Conservation (phyloP, 2,797 vertebrate species). For the Acrossocheilus fasciatus region DNA sequence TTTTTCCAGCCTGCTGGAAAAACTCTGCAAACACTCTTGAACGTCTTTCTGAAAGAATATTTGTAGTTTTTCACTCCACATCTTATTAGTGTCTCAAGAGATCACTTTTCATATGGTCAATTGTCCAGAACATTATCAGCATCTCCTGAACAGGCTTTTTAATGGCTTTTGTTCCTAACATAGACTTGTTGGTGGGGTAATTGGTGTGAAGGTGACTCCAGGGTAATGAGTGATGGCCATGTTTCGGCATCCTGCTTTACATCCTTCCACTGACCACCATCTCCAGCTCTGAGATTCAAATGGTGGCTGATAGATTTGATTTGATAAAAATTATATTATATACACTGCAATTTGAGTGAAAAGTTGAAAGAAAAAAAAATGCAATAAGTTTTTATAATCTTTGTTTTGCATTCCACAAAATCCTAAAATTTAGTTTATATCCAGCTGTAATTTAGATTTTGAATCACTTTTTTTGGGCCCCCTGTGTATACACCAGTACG, state of each 20-base stretch:
- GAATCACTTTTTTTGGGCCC: background rate
- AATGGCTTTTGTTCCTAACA: constrained; percentile 35
- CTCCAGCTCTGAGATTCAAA: constrained; percentile 52
- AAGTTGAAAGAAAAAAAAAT: background rate
- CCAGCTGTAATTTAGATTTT: background rate
- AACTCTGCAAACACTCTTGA: constrained; percentile 8
- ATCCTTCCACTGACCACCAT: constrained; percentile 25
- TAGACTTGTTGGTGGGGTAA: constrained; percentile 28
- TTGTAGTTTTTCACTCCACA: background rate
- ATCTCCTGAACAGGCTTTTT: constrained; percentile 7
- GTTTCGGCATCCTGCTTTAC: constrained; percentile 45
- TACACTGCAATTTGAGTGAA: background rate
- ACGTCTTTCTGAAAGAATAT: background rate
- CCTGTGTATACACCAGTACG: background rate
- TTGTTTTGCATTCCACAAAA: background rate
- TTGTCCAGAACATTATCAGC: constrained; percentile 38
- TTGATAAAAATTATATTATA: background rate
- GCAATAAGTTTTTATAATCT: background rate
- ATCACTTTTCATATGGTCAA: constrained; percentile 12
- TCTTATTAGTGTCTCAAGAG: constrained; percentile 1
- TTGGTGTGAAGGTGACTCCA: constrained; percentile 55
- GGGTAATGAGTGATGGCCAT: constrained; percentile 35
- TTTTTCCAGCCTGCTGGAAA: background rate
- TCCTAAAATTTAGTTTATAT: background rate
- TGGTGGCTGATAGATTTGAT: background rate